phyloP scores from a whole-genome alignment of 2,113 vertebrate species.

The Butorides virescens region DNA sequence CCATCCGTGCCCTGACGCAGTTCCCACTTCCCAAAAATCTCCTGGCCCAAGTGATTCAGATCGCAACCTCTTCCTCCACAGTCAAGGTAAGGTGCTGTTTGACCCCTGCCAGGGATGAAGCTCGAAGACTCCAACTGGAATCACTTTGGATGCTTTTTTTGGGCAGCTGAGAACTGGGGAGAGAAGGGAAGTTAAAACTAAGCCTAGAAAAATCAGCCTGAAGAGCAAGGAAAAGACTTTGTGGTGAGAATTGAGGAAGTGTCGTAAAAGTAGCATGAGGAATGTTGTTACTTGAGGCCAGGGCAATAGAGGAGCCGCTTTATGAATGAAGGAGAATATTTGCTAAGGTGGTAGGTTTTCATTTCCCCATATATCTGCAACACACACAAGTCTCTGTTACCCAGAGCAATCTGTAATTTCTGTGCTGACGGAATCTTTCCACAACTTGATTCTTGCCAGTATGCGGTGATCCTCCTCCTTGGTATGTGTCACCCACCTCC shows the following conservation, averaged over 20 bases:
- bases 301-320: not conserved
- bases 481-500: not conserved
- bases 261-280: not conserved
- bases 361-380: not conserved
- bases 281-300: not conserved
- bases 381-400: not conserved
- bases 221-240: not conserved
- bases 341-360: not conserved
- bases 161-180: not conserved
- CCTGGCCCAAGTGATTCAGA: conserved; percentile 85
- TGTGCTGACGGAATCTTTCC: not conserved
- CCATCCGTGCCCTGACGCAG: conserved; percentile 80
- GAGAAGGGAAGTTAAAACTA: not conserved
- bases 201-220: not conserved
- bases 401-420: not conserved
- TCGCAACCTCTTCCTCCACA: conserved; percentile 83
- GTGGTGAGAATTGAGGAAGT: not conserved
- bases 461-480: not conserved
- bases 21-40: conserved; percentile 91
- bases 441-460: fast-evolving
- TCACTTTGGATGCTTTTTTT: not conserved
- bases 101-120: not conserved
- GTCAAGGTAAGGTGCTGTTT: conserved; percentile 73
- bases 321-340: not conserved
- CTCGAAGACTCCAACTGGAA: not conserved